A percentile compares a stretch with the other conserved stretches of the same genome.
Conservation (phyloP, 1,140 invertebrate genomes). For the Macrosteles quadrilineatus region DNA sequence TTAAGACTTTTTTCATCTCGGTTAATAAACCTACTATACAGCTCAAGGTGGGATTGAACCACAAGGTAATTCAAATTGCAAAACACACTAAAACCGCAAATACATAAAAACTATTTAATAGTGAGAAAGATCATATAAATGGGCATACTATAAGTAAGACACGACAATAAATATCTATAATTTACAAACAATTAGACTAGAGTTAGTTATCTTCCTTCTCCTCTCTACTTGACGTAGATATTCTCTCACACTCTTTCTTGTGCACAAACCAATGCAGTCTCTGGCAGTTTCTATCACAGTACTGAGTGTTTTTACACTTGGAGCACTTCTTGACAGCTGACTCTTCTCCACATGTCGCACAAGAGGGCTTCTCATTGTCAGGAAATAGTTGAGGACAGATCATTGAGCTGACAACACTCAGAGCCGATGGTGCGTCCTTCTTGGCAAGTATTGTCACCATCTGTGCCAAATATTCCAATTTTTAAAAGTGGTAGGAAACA, state of each 20-base stretch:
- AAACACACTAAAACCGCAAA: too few relatives aligned
- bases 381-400: slow-evolving; percentile 77
- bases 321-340: slow-evolving; percentile 90
- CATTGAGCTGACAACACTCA: slow-evolving; percentile 75
- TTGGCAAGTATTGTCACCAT: slow-evolving; percentile 73
- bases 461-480: slow-evolving; percentile 43
- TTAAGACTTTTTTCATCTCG: too few relatives aligned
- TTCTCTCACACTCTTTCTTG: slow-evolving; percentile 74
- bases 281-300: slow-evolving; percentile 94
- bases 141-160: too few relatives aligned
- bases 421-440: slow-evolving; percentile 66
- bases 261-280: slow-evolving; percentile 95
- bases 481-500: slow-evolving; percentile 11
- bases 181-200: too few relatives aligned
- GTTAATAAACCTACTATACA: too few relatives aligned
- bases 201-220: too few relatives aligned
- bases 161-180: too few relatives aligned
- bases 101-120: too few relatives aligned
- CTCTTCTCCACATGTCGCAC: slow-evolving; percentile 86
- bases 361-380: slow-evolving; percentile 68
- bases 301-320: slow-evolving; percentile 91
- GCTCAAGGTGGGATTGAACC: too few relatives aligned
- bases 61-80: too few relatives aligned
- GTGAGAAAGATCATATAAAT: too few relatives aligned
- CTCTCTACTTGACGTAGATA: background rate